These are phyloP conservation scores for Troilus luridus DNA, from an alignment of 2,888 invertebrate species.

Conservation along the genomic window DNA sequence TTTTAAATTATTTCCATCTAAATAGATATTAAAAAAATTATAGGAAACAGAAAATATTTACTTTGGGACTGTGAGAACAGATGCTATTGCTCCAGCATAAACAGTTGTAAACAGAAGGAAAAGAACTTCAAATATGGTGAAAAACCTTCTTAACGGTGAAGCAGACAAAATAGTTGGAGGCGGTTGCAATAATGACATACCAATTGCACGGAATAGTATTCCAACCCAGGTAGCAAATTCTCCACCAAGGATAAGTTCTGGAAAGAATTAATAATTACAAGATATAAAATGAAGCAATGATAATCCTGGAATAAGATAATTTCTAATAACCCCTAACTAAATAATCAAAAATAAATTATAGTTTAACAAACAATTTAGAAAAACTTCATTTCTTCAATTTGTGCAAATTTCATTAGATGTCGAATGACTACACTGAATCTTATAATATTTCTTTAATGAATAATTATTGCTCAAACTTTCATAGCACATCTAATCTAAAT, in stretches of 20 bases:
- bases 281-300: neutral
- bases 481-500: too few relatives aligned
- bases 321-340: too few relatives aligned
- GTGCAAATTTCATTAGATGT: too few relatives aligned
- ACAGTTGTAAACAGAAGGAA: constrained; percentile 76
- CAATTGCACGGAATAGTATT: constrained; percentile 56
- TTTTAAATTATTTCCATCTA: too few relatives aligned
- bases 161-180: constrained; percentile 47
- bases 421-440: too few relatives aligned
- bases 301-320: too few relatives aligned
- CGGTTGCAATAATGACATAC: constrained; percentile 63
- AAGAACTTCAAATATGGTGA: constrained; percentile 72
- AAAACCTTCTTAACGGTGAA: constrained; percentile 68
- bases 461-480: too few relatives aligned
- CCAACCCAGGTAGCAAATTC: constrained; percentile 56
- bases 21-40: neutral
- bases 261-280: neutral
- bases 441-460: too few relatives aligned
- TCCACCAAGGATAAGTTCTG: constrained; percentile 7
- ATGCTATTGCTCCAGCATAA: constrained; percentile 78
- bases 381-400: too few relatives aligned
- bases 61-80: constrained; percentile 76
- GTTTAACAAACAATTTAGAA: too few relatives aligned
- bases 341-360: too few relatives aligned
- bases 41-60: neutral